Evolutionary conservation across 2,888 invertebrate genomes (phyloP).

Genomic region (Lymantria monacha): DNA sequence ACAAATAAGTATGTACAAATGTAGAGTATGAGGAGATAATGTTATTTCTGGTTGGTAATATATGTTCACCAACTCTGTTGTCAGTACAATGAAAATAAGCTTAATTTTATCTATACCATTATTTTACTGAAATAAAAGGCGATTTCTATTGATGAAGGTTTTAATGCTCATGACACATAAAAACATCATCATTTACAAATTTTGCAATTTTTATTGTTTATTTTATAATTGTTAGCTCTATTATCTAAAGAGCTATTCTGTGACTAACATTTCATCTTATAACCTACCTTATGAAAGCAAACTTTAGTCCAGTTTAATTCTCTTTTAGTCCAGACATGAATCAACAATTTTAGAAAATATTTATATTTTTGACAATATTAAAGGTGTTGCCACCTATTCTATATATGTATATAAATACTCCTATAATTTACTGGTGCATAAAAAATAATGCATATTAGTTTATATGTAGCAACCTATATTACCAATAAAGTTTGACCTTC

Average conservation of each 20-base stretch:
- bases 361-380: constrained; percentile 60
- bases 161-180: constrained; percentile 58
- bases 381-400: constrained; percentile 48
- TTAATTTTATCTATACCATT: no score
- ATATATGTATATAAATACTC: constrained; percentile 49
- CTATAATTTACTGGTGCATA: constrained; percentile 47
- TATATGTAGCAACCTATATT: constrained; percentile 41
- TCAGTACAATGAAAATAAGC: no score
- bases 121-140: constrained; percentile 61
- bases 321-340: constrained; percentile 44
- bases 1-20: no score
- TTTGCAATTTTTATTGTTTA: constrained; percentile 74
- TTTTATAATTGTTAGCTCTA: constrained; percentile 72
- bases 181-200: constrained; percentile 64
- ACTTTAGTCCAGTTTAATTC: constrained; percentile 28
- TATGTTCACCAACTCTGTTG: no score
- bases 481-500: constrained; percentile 31
- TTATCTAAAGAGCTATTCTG: constrained; percentile 62
- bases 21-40: no score
- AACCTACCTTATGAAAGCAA: constrained; percentile 69
- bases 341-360: constrained; percentile 69
- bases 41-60: no score
- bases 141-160: constrained; percentile 63
- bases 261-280: constrained; percentile 66
- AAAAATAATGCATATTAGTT: constrained; percentile 54